Base-by-base conservation (phyloP, 2,797 vertebrate species). In the Micromesistius poutassou region DNA sequence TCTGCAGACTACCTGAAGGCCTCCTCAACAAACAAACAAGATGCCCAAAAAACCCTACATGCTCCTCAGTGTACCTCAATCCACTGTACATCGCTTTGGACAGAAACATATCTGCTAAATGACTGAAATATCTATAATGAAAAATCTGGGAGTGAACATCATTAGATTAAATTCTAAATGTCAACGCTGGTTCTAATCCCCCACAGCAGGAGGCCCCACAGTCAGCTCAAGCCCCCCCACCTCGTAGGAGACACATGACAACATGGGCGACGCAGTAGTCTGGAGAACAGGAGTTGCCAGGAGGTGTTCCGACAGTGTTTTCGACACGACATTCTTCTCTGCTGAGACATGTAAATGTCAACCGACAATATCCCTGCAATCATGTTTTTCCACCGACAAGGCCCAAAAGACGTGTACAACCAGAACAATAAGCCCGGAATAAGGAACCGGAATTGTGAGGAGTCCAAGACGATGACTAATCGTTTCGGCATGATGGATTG, bases 301-400 rank as follows among this genome's bases (percentile, higher is more conserved):
- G 82, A 87, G 85, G 81, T 89, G 83, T 86, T 88, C 89, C 86
- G 89, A 90, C 89, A 85, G 0, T 10, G 62, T 81, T 78, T 86
- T 91, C 81, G 5, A 80, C 75, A 46, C 62, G 80, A 68, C 79
- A 79, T 75, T 84, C 81, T 72, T 78, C 73, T 75, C 71, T 81
- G 82, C 88, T 87, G 82, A 85, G 86, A 89, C 87, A 87, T 93
- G 90, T 91, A 93, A 92, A 93, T 92, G 92, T 90, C 91, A 91
- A 87, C 86, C 72, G 87, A 91, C 83, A 88, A 91, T 90, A 90
- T 91, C 88, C 74, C 35, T 14, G 77, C 76, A 78, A 50, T 62
- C 22, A 25, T 55, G 76, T 80, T 76, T 74, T 89, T 85, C 77
- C 73, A 46, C 55, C 6, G 55, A 71, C 68, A 71, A 77, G 74